Evolutionary conservation across 2,888 invertebrate species (phyloP), one percentile per base, ranked within the genome.

Genomic region (Papilio protenor): DNA sequence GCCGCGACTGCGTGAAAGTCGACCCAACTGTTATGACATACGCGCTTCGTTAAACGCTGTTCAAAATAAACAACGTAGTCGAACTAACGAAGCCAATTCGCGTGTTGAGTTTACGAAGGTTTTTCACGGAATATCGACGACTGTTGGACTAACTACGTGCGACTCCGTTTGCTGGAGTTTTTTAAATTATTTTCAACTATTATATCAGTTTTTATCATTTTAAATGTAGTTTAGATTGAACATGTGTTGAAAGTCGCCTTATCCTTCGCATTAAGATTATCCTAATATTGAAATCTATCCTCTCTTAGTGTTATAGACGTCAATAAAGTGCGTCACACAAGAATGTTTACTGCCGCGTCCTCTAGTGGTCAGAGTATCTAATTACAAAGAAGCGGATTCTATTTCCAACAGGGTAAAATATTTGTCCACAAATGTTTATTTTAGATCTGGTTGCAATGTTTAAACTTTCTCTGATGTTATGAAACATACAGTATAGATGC

Each of bases 1-100:
- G 84, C 84, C 88, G 90, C 92, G 92, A 93, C 92, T 92, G 92
- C 88, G 90, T 90, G 91, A 92, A 93, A 92, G 90, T 89, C 89
- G 89, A 88, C 89, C 91, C 93, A 93, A 93, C 92, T 94, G 93
- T 93, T 94, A 93, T 93, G 92, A 92, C 92, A 92, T 90, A 91
- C 93, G 91, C 88, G 88, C 88, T 90, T 90, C 89, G 90, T 91
- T 91, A 90, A 89, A 87, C 89, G 89, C 88, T 89, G 87, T 90
- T 88, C 87, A 89, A 90, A 91, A 91, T 90, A 92, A 93, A 92
- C 88, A 90, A 88, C 85, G 82, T 85, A 81, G 82, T 82, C 81
- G 83, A 83, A 85, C 86, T 87, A 89, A 89, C 86, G 86, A 89
- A 89, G 83, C 82, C 83, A 83, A 84, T 85, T 83, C 84, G 80